Percentiles rank a stretch among this genome's conserved stretches.
phyloP scores from a whole-genome alignment of 2,797 vertebrate species.

The Jordanella pulchra region DNA sequence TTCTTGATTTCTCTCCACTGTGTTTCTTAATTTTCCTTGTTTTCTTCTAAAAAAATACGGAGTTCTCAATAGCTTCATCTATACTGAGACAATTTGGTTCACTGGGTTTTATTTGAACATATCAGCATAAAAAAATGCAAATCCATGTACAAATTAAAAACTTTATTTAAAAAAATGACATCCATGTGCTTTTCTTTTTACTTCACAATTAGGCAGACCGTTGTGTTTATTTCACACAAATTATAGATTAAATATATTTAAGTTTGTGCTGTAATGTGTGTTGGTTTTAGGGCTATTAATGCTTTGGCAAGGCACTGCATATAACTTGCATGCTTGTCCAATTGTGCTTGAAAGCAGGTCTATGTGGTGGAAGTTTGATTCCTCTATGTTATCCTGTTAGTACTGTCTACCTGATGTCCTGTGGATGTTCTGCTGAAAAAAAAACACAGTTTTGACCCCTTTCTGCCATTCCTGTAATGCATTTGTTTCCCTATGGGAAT shows the following conservation, averaged over 20 bases:
- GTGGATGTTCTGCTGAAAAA: conserved; percentile 30
- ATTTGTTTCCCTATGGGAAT: conserved; percentile 53
- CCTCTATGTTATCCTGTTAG: conserved; percentile 17
- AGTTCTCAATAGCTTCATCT: not conserved
- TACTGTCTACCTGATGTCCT: conserved; percentile 26
- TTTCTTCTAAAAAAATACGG: too few species aligned
- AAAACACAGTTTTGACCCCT: conserved; percentile 43
- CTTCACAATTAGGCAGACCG: not conserved
- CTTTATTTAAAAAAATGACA: not conserved
- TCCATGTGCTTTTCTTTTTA: not conserved
- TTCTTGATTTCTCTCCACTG: not conserved
- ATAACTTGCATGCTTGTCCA: not conserved
- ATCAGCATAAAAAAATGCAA: not conserved
- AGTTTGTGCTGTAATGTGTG: not conserved
- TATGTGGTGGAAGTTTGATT: conserved; percentile 32
- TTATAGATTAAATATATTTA: not conserved
- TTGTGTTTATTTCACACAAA: not conserved
- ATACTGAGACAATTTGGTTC: not conserved
- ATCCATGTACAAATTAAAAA: not conserved
- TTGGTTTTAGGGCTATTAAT: not conserved
- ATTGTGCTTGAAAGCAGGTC: not conserved
- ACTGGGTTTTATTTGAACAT: not conserved
- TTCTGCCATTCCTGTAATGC: conserved; percentile 59
- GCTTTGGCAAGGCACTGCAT: not conserved
- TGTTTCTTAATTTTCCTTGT: not conserved